Evolutionary conservation across 2,113 vertebrate species (phyloP), one percentile per base, ranked within the genome.

Genomic region (Nycticebus coucang): DNA sequence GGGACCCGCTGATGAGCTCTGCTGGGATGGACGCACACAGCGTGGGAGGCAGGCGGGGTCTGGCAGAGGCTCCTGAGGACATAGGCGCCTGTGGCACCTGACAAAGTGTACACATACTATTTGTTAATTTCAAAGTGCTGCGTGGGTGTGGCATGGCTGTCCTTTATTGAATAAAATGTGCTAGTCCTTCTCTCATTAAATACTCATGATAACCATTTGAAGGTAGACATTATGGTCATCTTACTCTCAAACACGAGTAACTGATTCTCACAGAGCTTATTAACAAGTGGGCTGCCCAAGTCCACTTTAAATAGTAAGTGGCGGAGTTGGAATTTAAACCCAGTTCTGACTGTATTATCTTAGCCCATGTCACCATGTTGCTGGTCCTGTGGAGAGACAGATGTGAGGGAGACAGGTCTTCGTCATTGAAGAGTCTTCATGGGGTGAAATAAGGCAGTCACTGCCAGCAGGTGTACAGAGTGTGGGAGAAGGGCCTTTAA

Each of bases 201-300:
- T 53, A 59, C 55, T 86, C 19, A 33, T 55, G 15, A 2, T 18
- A 41, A 14, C 10, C 22, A n/a, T 10, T 59, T 79, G 28, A 69
- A 82, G 26, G 60, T 37, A 85, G 79, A 30, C 59, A n/a, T 81
- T 85, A 41, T 64, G 22, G 21, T 75, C 60, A 28, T 18, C 72
- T 87, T 89, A n/a, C 59, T 83, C 95, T 91, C 60, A 72, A 81
- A n/a, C 18, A 68, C 15, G 35, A 41, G 37, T 19, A 94, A 33
- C 35, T 21, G 77, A 69, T 57, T 93, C 53, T 77, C 4, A 17
- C 18, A 37, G 53, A 59, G 28, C 4, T n/a, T 64, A 72, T n/a
- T 64, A 72, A 77, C n/a, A 77, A 22, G 64, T n/a, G 1, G 18
- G 33, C 66, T 92, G 50, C 53, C 69, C 5, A n/a, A 41, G 59